Conservation (phyloP, 1,140 invertebrate species). For the Papilio xuthus region DNA sequence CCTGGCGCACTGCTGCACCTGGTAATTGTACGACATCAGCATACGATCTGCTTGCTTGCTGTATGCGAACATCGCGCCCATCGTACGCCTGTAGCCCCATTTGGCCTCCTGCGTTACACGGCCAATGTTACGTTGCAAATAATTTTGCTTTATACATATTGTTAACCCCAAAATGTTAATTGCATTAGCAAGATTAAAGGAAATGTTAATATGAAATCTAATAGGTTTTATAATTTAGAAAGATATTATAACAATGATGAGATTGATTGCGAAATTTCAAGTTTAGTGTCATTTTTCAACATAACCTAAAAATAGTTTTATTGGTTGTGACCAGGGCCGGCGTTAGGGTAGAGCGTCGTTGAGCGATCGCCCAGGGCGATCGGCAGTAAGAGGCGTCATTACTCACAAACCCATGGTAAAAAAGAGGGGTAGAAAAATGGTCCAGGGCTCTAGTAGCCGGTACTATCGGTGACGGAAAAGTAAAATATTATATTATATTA, state of each 20-base stretch:
- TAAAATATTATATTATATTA: no score
- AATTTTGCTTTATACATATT: constrained; percentile 39
- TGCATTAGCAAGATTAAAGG: background rate
- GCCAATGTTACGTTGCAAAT: constrained; percentile 56
- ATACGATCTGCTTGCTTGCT: constrained; percentile 77
- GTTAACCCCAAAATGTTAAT: background rate
- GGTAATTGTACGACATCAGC: constrained; percentile 80
- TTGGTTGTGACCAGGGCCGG: no score
- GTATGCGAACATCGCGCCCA: constrained; percentile 80
- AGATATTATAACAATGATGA: constrained; percentile 21
- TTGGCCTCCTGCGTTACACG: constrained; percentile 76
- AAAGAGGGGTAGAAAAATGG: no score
- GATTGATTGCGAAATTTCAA: background rate
- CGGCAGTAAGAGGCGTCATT: no score
- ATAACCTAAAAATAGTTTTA: background rate
- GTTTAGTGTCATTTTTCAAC: background rate
- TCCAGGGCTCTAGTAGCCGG: no score
- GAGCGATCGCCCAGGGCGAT: no score
- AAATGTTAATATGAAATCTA: background rate
- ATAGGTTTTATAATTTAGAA: background rate
- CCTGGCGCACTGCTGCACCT: constrained; percentile 76
- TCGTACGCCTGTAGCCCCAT: constrained; percentile 79
- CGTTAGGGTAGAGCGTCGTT: no score
- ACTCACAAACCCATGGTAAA: no score
- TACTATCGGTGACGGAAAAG: no score